phyloP scores from a whole-genome alignment of 2,888 invertebrate species.

The Cheilosia pagana region DNA sequence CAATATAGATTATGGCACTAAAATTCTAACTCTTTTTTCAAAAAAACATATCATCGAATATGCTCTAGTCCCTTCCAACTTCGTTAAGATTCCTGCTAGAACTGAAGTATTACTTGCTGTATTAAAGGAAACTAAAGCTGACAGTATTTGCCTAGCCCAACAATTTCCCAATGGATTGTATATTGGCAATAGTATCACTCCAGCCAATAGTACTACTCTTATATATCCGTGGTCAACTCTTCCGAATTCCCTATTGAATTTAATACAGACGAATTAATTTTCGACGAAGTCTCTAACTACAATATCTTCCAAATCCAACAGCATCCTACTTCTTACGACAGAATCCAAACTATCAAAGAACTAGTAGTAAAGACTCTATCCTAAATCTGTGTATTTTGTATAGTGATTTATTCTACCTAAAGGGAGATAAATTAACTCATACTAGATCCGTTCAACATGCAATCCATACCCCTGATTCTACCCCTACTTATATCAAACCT shows the following conservation, averaged over 20 bases:
- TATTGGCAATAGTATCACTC: slow-evolving; percentile 1
- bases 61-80: neutral
- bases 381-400: neutral
- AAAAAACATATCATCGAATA: no score
- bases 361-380: neutral
- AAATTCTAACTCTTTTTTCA: no score
- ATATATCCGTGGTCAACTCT: neutral
- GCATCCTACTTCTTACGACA: no score
- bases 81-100: neutral
- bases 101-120: no score
- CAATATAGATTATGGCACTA: neutral
- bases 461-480: neutral
- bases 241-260: neutral
- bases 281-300: no score
- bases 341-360: neutral
- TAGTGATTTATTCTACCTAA: neutral
- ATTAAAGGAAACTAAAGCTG: neutral
- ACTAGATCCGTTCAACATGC: neutral
- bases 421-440: neutral
- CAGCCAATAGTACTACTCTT: neutral
- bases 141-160: neutral
- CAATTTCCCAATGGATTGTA: neutral
- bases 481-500: neutral
- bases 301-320: no score
- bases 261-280: no score